These are phyloP conservation scores for Capreolus pygargus DNA, from an alignment of 2,113 vertebrate genomes.

Conservation along the genomic window DNA sequence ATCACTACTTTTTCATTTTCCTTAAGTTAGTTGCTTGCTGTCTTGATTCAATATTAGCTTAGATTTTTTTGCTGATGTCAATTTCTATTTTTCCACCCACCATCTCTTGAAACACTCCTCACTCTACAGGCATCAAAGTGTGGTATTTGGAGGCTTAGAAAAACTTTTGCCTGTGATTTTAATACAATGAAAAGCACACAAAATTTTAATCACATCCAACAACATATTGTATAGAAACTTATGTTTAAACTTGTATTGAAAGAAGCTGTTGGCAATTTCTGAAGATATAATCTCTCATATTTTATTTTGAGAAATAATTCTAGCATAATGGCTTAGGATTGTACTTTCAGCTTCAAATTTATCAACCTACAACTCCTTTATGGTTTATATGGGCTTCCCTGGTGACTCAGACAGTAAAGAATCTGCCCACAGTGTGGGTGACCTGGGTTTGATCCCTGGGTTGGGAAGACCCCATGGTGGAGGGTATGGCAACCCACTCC, in stretches of 20 bases:
- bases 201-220: background rate
- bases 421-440: too few species aligned
- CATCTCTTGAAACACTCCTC: background rate
- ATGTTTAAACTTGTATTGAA: background rate
- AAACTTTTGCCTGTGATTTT: background rate
- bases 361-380: background rate
- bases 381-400: background rate
- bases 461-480: background rate
- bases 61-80: background rate
- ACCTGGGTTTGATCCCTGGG: background rate
- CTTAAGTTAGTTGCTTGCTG: background rate
- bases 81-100: background rate
- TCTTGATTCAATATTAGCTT: background rate
- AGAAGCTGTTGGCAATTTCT: background rate
- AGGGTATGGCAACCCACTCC: background rate
- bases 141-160: background rate
- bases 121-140: background rate
- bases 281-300: background rate
- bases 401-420: background rate
- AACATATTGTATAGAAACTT: background rate
- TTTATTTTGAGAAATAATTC: constrained; percentile 21
- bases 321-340: background rate
- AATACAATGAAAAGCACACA: background rate
- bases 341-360: background rate
- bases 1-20: background rate